These are phyloP conservation scores for Eriosoma lanigerum DNA, from an alignment of 1,140 invertebrate species.

Conservation along the genomic window DNA sequence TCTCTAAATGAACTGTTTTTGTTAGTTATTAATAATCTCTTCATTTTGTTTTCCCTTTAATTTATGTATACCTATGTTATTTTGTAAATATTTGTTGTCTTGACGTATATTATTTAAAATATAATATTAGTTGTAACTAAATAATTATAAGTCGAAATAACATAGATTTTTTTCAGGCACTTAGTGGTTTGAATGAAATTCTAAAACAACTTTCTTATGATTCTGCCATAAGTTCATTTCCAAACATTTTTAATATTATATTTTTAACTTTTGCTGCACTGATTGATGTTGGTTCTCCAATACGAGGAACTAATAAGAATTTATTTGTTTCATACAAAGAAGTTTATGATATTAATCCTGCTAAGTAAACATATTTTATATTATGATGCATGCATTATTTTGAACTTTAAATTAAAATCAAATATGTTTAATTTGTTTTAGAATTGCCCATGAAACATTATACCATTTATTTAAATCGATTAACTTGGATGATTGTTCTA, in stretches of 20 bases:
- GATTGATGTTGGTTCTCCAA: conserved; percentile 28
- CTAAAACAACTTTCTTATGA: conserved; percentile 27
- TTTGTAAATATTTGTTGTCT: no score
- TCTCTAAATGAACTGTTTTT: no score
- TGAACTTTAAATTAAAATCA: not conserved
- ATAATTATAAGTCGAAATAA: no score
- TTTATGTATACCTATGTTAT: no score
- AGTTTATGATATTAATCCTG: conserved; percentile 40
- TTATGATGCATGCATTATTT: not conserved
- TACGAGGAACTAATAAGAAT: conserved; percentile 40
- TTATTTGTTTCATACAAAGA: conserved; percentile 42
- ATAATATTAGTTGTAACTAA: no score
- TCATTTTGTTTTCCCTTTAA: no score
- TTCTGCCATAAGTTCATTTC: not conserved
- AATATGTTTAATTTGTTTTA: not conserved
- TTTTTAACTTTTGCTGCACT: conserved; percentile 35
- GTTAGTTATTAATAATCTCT: no score
- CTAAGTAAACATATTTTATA: conserved; percentile 10
- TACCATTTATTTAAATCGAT: conserved; percentile 34
- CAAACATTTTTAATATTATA: conserved; percentile 36
- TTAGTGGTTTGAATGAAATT: conserved; percentile 41
- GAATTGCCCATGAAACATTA: conserved; percentile 37
- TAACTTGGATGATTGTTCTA: conserved; percentile 14
- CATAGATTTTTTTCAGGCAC: conserved; percentile 21
- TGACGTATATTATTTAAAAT: no score